A percentile compares a stretch with the other conserved stretches of the same genome.
Conservation (phyloP, 2,797 vertebrate species). For the Brachyrhaphis roseni region DNA sequence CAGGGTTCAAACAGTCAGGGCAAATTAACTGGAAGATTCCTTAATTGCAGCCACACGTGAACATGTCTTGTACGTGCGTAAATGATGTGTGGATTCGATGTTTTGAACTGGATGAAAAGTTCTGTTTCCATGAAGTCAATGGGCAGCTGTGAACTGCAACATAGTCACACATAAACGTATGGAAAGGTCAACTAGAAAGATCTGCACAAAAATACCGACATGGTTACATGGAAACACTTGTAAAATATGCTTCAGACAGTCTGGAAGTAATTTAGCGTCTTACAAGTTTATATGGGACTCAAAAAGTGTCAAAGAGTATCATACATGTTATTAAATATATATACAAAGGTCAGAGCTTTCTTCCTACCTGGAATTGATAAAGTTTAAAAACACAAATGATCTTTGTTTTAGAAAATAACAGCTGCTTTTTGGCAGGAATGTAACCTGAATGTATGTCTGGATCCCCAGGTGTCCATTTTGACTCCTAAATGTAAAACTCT, state of each 20-base stretch:
- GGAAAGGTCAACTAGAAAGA: not conserved
- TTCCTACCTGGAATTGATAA: not conserved
- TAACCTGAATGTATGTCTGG: not conserved
- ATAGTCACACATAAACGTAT: not conserved
- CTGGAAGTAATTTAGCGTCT: not conserved
- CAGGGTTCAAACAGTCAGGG: slow-evolving; percentile 16
- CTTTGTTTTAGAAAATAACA: not conserved
- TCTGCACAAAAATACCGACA: not conserved
- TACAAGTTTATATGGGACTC: not conserved
- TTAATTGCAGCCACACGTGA: not conserved
- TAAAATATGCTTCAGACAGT: not conserved
- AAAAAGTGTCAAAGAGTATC: not conserved
- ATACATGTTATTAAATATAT: not conserved
- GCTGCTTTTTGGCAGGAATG: not conserved
- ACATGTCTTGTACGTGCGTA: not conserved
- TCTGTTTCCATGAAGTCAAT: not conserved
- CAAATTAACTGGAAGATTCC: slow-evolving; percentile 1
- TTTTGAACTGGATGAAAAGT: not conserved
- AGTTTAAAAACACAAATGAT: not conserved
- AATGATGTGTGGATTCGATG: not conserved
- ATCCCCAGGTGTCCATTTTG: not conserved
- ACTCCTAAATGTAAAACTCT: not conserved
- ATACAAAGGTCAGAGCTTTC: too few relatives aligned
- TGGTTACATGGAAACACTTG: not conserved
- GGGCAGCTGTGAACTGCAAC: not conserved